A percentile compares a stretch with the other conserved stretches of the same genome.
These are phyloP conservation scores for Trachelus stipa DNA, from an alignment of 2,888 invertebrate genomes.

Conservation along the genomic window DNA sequence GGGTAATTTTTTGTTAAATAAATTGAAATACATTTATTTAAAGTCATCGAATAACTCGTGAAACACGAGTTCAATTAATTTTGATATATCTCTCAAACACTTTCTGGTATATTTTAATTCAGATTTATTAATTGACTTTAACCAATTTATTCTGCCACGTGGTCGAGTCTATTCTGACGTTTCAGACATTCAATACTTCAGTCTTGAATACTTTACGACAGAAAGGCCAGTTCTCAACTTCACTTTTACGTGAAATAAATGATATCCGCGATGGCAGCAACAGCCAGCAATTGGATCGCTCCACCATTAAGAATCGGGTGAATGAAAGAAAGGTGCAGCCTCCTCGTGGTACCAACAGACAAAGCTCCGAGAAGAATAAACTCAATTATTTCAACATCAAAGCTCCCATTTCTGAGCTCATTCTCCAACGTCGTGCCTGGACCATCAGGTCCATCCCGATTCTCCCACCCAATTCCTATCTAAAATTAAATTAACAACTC, in stretches of 20 bases:
- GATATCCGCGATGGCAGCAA: not conserved
- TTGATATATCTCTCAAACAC: not conserved
- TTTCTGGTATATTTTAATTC: not conserved
- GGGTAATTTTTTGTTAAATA: too few relatives aligned
- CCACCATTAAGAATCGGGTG: not conserved
- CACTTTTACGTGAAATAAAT: not conserved
- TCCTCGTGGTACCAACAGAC: not conserved
- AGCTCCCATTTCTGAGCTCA: slow-evolving; percentile 43
- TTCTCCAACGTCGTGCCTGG: slow-evolving; percentile 33
- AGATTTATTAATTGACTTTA: not conserved
- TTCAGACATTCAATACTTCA: not conserved
- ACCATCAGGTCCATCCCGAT: slow-evolving; percentile 21
- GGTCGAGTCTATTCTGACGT: not conserved
- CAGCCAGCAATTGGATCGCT: not conserved
- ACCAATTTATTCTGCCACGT: not conserved
- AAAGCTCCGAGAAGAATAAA: slow-evolving; percentile 39
- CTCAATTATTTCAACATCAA: slow-evolving; percentile 54
- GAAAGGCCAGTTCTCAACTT: not conserved
- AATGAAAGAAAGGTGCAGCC: not conserved
- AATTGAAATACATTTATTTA: too few relatives aligned
- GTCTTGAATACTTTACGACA: not conserved
- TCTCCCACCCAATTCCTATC: slow-evolving; percentile 12
- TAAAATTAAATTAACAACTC: slow-evolving; percentile 35
- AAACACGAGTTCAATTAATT: too few relatives aligned
- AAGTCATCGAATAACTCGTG: too few relatives aligned